phyloP scores from a whole-genome alignment of 2,888 invertebrate species.

The Himalopsyche anomala region DNA sequence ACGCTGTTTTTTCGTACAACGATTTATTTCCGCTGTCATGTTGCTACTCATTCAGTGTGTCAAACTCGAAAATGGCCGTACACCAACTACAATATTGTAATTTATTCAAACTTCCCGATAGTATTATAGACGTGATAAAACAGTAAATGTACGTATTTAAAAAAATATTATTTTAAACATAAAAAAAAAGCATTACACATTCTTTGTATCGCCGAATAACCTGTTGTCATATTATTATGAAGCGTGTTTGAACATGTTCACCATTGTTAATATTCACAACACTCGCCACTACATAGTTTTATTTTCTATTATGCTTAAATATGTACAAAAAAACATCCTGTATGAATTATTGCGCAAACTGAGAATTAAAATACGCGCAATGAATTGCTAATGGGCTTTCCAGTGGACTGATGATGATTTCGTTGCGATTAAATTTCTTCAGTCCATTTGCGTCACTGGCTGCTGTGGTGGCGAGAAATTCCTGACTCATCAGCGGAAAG shows the following conservation, averaged over 20 bases:
- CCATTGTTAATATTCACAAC: slow-evolving; percentile 20
- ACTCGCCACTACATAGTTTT: background rate
- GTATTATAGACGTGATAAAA: background rate
- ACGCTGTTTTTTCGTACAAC: background rate
- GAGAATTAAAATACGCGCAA: slow-evolving; percentile 3
- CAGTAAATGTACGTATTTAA: background rate
- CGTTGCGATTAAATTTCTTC: background rate
- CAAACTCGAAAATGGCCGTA: background rate
- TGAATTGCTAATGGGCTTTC: background rate
- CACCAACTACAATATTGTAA: background rate
- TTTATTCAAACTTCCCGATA: background rate
- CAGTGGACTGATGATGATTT: slow-evolving; percentile 5
- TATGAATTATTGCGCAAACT: background rate
- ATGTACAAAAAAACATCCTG: slow-evolving; percentile 17
- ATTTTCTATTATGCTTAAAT: slow-evolving; percentile 19
- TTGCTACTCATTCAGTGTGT: slow-evolving; percentile 8
- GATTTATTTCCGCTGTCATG: slow-evolving; percentile 1
- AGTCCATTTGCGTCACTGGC: no score
- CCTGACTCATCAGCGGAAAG: no score
- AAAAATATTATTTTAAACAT: background rate
- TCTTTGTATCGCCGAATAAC: background rate
- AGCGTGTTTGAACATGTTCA: slow-evolving; percentile 1
- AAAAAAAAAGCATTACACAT: background rate
- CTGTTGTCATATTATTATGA: slow-evolving; percentile 21
- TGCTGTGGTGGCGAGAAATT: no score